Evolutionary conservation across 2,888 invertebrate genomes (phyloP), one percentile per base, ranked within the genome.

Genomic region (Oxyteleia sp.): DNA sequence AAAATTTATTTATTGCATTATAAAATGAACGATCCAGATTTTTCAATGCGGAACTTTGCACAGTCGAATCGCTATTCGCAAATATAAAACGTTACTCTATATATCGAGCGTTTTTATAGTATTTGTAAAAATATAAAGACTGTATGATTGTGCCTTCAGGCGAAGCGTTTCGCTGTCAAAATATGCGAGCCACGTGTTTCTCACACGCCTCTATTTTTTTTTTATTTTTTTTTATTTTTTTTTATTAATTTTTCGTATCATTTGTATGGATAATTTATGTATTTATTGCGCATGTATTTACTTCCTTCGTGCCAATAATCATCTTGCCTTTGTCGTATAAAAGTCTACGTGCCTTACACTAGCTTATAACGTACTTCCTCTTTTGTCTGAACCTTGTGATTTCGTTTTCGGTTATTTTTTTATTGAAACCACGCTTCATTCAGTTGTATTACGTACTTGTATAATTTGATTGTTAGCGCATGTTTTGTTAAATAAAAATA

Each of bases 291-390:
- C 71, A 84, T 81, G 76, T 68, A 80, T 51, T 72, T 81, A 71
- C 74, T 81, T 74, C 68, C 51, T 81, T 68, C 68, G 84, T 84
- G 84, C 84, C 81, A 84, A 84, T 74, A 81, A 81, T 81, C 57
- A 84, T 84, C 84, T 84, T 84, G 84, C 84, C 84, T 81, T 55
- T 29, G 69, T 57, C 41, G 23, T 63, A 43, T 79, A 79, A 38
- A 32, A 83, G 74, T 57, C 43, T 45, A 74, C 16, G 74, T 79
- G 79, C 55, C 66, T 81, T 82, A 72, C 16, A 32, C 26, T 80
- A 80, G 43, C 57, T 71, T 63, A 61, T 59, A 43, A 57, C 15
- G 15, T 49, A 49, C 41, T 59, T 53, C 43, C 45, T 26, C 35
- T 41, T 69, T 63, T 55, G 13, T 57, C n/a, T 68, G 26, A 10